Evolutionary conservation across 1,140 invertebrate genomes (phyloP).

Genomic region (Eufriesea mexicana): DNA sequence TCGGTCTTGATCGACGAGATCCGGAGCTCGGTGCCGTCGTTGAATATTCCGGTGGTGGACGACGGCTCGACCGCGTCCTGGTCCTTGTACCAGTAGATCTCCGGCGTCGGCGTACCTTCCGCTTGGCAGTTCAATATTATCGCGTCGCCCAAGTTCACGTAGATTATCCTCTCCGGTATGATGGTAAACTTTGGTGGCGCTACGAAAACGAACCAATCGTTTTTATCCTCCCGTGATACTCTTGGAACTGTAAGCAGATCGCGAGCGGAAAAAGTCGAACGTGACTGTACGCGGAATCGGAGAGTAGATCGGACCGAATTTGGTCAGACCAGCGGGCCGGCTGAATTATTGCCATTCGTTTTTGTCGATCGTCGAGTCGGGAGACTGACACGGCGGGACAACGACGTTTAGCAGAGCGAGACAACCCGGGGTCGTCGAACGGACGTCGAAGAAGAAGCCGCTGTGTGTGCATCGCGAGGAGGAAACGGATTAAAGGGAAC

Average conservation of each 20-base stretch:
- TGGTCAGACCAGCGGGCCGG: conserved; percentile 1
- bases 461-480: conserved; percentile 33
- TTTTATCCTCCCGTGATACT: conserved; percentile 4
- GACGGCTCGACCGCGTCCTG: conserved; percentile 94
- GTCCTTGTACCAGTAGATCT: conserved; percentile 96
- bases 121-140: conserved; percentile 98
- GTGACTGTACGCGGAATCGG: background rate
- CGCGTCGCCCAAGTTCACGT: conserved; percentile 97
- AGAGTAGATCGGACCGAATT: background rate
- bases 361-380: background rate
- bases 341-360: background rate
- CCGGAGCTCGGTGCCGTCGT: conserved; percentile 94
- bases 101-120: conserved; percentile 94
- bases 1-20: conserved; percentile 95
- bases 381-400: background rate
- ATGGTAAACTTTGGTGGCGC: conserved; percentile 95
- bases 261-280: conserved; percentile 4
- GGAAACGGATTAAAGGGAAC: conserved; percentile 53
- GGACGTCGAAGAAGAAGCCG: too few relatives aligned
- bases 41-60: conserved; percentile 92
- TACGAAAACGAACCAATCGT: conserved; percentile 61
- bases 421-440: conserved; percentile 10
- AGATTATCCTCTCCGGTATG: conserved; percentile 96
- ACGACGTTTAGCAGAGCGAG: too few relatives aligned
- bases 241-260: conserved; percentile 1